Percentiles rank a stretch among this genome's conserved stretches.
These are phyloP conservation scores for Nerophis lumbriciformis DNA, from an alignment of 2,113 vertebrate genomes.

Conservation along the genomic window DNA sequence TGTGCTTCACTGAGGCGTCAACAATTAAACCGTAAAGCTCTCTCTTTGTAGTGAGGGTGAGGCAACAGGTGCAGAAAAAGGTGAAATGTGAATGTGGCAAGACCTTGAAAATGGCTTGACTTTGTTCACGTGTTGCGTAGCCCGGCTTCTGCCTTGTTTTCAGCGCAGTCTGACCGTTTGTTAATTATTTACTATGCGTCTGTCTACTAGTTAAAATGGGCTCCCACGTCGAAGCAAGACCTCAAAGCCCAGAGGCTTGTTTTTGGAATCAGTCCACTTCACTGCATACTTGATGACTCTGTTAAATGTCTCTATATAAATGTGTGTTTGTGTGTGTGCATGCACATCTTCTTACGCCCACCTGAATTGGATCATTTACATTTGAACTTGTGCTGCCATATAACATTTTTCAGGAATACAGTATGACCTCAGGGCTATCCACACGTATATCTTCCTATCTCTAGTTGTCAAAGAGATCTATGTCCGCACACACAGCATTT, in stretches of 20 bases:
- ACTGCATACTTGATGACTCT: conserved; percentile 56
- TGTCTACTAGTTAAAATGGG: conserved; percentile 57
- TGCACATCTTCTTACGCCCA: background rate
- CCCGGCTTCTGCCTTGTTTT: conserved; percentile 21
- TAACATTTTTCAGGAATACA: too few species aligned
- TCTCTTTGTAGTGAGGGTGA: conserved; percentile 38
- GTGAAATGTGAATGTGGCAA: conserved; percentile 35
- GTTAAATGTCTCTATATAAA: conserved; percentile 17
- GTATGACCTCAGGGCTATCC: too few species aligned
- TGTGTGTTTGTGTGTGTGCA: background rate
- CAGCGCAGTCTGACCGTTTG: conserved; percentile 36
- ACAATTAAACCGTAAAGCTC: conserved; percentile 41
- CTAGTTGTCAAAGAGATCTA: too few species aligned
- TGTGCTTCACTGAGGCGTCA: conserved; percentile 12
- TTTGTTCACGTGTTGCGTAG: conserved; percentile 13
- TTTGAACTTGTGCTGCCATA: too few species aligned
- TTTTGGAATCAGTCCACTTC: conserved; percentile 54
- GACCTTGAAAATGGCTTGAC: conserved; percentile 36
- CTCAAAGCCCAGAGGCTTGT: conserved; percentile 57
- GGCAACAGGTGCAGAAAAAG: conserved; percentile 39
- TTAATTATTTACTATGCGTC: conserved; percentile 66
- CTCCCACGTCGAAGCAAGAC: conserved; percentile 61
- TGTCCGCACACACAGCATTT: too few species aligned
- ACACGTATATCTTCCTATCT: too few species aligned
- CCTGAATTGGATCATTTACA: too few species aligned